These are phyloP conservation scores for Neosilurus hyrtlii DNA, from an alignment of 2,797 vertebrate genomes.

Conservation along the genomic window DNA sequence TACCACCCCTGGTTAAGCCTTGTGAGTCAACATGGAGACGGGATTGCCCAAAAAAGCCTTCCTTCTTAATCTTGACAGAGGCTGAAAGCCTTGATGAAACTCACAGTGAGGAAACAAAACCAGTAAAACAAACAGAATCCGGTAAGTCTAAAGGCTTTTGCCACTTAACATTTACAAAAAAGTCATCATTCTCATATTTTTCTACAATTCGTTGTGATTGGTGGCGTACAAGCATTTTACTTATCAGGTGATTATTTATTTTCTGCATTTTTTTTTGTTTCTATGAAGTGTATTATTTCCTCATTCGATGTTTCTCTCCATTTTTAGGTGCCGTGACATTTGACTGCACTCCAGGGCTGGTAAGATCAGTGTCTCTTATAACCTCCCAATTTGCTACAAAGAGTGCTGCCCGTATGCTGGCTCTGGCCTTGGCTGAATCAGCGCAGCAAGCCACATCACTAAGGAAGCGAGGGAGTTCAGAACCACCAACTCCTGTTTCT, in stretches of 20 bases:
- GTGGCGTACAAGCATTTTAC: not conserved
- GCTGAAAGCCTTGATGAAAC: slow-evolving; percentile 59
- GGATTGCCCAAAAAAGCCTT: slow-evolving; percentile 68
- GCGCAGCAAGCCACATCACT: slow-evolving; percentile 86
- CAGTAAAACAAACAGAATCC: slow-evolving; percentile 51
- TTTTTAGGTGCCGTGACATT: slow-evolving; percentile 72
- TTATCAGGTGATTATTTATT: not conserved
- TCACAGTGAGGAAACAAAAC: slow-evolving; percentile 60
- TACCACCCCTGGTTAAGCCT: slow-evolving; percentile 56
- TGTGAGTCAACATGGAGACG: slow-evolving; percentile 61
- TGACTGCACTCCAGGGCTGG: slow-evolving; percentile 77
- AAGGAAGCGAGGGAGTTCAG: slow-evolving; percentile 78
- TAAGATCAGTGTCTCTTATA: slow-evolving; percentile 96
- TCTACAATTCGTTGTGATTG: not conserved
- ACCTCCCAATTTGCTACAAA: slow-evolving; percentile 90
- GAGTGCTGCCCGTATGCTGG: slow-evolving; percentile 92
- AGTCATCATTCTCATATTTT: not conserved
- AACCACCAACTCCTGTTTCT: slow-evolving; percentile 62
- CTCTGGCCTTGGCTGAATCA: slow-evolving; percentile 89
- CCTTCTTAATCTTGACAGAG: slow-evolving; percentile 56
- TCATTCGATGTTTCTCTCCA: not conserved
- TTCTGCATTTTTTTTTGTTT: slow-evolving; percentile 67
- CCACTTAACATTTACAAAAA: not conserved
- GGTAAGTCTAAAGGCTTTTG: slow-evolving; percentile 29
- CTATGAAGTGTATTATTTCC: slow-evolving; percentile 8